Base-by-base conservation (phyloP, 1,140 invertebrate genomes). In the Octopus sinensis region DNA sequence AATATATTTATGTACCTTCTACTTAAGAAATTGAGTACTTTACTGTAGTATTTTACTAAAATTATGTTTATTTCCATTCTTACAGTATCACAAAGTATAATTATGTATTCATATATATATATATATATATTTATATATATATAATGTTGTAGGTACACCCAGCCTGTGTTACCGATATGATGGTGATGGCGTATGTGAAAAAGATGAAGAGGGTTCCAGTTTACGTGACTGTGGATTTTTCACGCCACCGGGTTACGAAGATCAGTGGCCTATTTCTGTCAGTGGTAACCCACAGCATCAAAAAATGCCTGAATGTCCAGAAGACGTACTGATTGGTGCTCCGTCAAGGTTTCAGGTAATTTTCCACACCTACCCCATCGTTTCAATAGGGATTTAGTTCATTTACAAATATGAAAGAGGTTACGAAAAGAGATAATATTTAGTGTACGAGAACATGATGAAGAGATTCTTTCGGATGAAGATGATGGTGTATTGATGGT, bases 161-260 rank as follows among this genome's bases (percentile, higher is more conserved):
- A 88, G 86, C 76, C 76, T 85, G 9, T 88, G 87, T 78, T 88
- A 84, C 75, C 78, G 80, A n/a, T 84, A 87, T 79, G 84, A 86
- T 52, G 87, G 86, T 13, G 86, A 87, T 54, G 87, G 86, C 5
- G 75, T 83, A 54, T 87, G 87, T 79, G 86, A 88, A 77, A 81
- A 84, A 6, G 86, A 85, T 54, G 87, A 88, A 62, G 52, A 76
- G 12, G 52, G 62, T 7, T 80, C 75, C 75, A 86, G 85, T 62
- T 54, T 85, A 0, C 43, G 17, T n/a, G 87, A 87, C 78, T 88
- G 87, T 82, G 87, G 86, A 7, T 84, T 82, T 80, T 86, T 80
- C 82, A 87, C 85, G 6, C 87, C 87, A 0, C 51, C 78, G 7
- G 85, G 84, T n/a, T 87, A 80, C 77, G 78, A 71, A 4, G 87